A percentile compares a stretch with the other conserved stretches of the same genome.
These are phyloP conservation scores for Chymomyza procnemis DNA, from an alignment of 2,888 invertebrate genomes.

Conservation along the genomic window DNA sequence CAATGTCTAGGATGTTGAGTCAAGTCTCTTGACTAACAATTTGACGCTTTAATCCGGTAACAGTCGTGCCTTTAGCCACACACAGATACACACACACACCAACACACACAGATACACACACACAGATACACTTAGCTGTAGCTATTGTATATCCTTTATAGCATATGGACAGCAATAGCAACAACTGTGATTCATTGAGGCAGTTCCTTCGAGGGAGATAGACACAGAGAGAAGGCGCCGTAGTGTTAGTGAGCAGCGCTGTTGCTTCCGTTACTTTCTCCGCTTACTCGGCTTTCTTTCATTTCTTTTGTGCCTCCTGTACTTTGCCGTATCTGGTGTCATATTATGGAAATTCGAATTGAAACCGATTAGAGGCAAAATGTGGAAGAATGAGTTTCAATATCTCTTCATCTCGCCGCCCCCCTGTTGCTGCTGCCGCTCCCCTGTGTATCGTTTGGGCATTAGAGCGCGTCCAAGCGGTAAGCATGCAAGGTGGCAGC, in stretches of 20 bases:
- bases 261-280: slow-evolving; percentile 4
- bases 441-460: slow-evolving; percentile 3
- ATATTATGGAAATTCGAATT: slow-evolving; percentile 72
- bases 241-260: no score
- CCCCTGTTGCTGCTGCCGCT: background rate
- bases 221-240: no score
- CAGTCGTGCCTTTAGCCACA: slow-evolving; percentile 28
- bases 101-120: slow-evolving; percentile 29
- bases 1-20: background rate
- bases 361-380: slow-evolving; percentile 65
- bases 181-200: slow-evolving; percentile 33
- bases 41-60: slow-evolving; percentile 64
- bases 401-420: background rate
- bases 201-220: background rate
- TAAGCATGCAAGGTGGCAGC: background rate
- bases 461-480: slow-evolving; percentile 10
- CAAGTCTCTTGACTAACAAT: slow-evolving; percentile 48
- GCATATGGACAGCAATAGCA: background rate
- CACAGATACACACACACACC: slow-evolving; percentile 19
- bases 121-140: slow-evolving; percentile 42
- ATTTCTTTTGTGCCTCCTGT: slow-evolving; percentile 16
- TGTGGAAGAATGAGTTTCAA: slow-evolving; percentile 53
- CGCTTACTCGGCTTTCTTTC: background rate
- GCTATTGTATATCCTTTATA: background rate
- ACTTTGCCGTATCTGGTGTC: slow-evolving; percentile 46